Conservation (phyloP, 2,888 invertebrate genomes). For the Protonemura montana region DNA sequence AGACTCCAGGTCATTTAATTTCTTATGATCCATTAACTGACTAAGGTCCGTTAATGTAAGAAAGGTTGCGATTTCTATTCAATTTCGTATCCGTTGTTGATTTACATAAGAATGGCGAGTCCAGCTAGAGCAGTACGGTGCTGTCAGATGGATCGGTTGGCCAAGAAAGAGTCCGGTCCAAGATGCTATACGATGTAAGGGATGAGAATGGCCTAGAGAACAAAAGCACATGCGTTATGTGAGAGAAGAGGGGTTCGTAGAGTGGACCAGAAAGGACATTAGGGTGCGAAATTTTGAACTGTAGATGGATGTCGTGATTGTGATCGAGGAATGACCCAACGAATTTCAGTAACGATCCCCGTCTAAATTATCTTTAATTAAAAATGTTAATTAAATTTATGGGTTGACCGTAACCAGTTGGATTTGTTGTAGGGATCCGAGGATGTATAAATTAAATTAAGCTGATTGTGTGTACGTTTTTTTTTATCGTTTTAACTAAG, state of each 20-base stretch:
- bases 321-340: neutral
- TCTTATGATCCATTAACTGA: constrained; percentile 23
- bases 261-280: constrained; percentile 15
- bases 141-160: neutral
- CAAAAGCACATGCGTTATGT: neutral
- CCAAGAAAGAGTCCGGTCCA: neutral
- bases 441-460: constrained; percentile 3
- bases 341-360: neutral
- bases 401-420: neutral
- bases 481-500: neutral
- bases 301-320: neutral
- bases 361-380: neutral
- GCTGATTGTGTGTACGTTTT: constrained; percentile 9
- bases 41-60: constrained; percentile 4
- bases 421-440: neutral
- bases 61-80: neutral
- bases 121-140: neutral
- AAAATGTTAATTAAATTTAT: constrained; percentile 7
- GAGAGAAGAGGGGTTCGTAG: neutral
- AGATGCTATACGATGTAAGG: constrained; percentile 9
- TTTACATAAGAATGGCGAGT: constrained; percentile 17
- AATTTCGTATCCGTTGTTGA: constrained; percentile 8
- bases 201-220: constrained; percentile 14
- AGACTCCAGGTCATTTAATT: constrained; percentile 20
- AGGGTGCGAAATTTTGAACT: constrained; percentile 7